Evolutionary conservation across 2,797 vertebrate genomes (phyloP), one percentile per base, ranked within the genome.

Genomic region (Enteromius thamalakanensis): DNA sequence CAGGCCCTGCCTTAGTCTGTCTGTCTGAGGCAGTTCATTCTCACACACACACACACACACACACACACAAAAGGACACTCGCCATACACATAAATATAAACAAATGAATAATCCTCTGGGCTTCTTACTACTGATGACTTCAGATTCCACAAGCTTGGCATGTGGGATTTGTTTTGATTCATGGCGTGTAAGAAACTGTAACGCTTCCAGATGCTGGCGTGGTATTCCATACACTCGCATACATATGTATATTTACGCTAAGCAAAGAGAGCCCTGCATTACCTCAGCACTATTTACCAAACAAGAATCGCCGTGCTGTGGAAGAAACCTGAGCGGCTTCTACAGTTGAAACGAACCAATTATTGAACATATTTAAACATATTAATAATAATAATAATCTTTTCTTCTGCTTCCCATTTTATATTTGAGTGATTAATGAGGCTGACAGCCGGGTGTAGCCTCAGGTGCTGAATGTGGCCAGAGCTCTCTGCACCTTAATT

Each of bases 401-500:
- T n/a, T 47, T 51, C 65, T 26, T 68, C 51, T 62, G 21, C 42
- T 76, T 84, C 47, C 65, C 74, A 76, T 75, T 42, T 79, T 81
- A 84, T 87, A 83, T 84, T 62, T 84, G 79, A 32, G 80, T 91
- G 82, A 93, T 91, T 91, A 88, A 90, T 88, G 89, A 87, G 86
- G 55, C n/a, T 62, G 85, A 82, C 79, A 86, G 67, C 69, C 74
- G 69, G 83, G 83, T 86, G 86, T 85, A 88, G 91, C 91, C 90
- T 89, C 87, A 86, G 91, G 91, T 89, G 89, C 88, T 88, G 72
- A 74, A 79, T 89, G 88, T 83, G 86, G 91, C 91, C 90, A 90
- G 85, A 87, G 87, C 68, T 65, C 84, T 80, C 87, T 89, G 88
- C 85, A 86, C 84, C 86, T 89, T 92, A 89, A 92, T 93, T 92